These are phyloP conservation scores for Drosophila willistoni DNA, from an alignment of 1,140 invertebrate species.

Conservation along the genomic window DNA sequence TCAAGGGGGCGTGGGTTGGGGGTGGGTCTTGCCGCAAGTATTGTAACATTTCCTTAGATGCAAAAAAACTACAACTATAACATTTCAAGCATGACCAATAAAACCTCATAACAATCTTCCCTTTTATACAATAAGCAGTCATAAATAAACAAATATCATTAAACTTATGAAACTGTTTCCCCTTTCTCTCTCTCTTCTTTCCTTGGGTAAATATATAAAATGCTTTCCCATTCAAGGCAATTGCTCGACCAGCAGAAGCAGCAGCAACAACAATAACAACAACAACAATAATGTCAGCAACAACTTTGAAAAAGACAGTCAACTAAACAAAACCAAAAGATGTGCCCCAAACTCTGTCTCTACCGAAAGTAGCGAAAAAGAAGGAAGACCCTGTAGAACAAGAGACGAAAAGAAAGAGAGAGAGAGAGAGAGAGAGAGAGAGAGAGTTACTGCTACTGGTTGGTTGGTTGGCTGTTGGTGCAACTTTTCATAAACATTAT, in stretches of 20 bases:
- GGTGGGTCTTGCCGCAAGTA: not conserved
- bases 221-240: conserved; percentile 64
- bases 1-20: too few species aligned
- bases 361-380: conserved; percentile 53
- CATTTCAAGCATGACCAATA: conserved; percentile 21
- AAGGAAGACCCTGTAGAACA: conserved; percentile 6
- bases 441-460: conserved; percentile 33
- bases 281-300: conserved; percentile 31
- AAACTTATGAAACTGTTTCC: conserved; percentile 62
- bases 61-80: conserved; percentile 7
- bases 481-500: conserved; percentile 81
- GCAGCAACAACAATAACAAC: conserved; percentile 26
- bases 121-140: conserved; percentile 53
- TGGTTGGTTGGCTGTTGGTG: conserved; percentile 20
- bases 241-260: conserved; percentile 61
- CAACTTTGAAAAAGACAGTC: conserved; percentile 54
- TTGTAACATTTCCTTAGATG: conserved; percentile 3
- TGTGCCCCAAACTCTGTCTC: conserved; percentile 56
- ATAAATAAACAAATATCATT: conserved; percentile 79
- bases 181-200: not conserved
- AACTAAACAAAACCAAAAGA: conserved; percentile 74
- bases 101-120: conserved; percentile 39
- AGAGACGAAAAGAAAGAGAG: not conserved
- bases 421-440: not conserved
- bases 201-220: conserved; percentile 44